phyloP scores from a whole-genome alignment of 2,888 invertebrate species.

The Invenusta paracnida region DNA sequence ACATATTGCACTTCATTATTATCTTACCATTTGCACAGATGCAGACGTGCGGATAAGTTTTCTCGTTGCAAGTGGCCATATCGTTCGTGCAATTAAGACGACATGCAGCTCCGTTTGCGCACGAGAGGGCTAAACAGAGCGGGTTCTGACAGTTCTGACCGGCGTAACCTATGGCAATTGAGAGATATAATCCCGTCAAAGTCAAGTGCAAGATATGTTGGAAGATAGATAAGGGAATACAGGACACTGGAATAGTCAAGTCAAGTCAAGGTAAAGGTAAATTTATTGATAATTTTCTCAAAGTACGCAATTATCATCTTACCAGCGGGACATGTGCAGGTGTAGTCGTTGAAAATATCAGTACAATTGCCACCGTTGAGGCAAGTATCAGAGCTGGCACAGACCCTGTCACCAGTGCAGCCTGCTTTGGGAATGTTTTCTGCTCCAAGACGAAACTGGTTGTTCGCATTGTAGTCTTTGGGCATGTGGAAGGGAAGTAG shows the following conservation, averaged over 20 bases:
- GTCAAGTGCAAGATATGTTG: too few species aligned
- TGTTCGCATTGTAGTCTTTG: too few species aligned
- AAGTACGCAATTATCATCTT: too few species aligned
- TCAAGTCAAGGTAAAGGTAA: too few species aligned
- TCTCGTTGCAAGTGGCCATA: not conserved
- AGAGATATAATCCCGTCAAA: too few species aligned
- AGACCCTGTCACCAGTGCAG: conserved; percentile 17
- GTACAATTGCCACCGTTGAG: conserved; percentile 67
- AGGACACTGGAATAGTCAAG: too few species aligned
- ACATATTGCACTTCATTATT: too few species aligned
- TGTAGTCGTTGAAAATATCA: conserved; percentile 49
- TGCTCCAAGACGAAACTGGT: not conserved
- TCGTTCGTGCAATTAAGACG: not conserved
- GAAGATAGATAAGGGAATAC: too few species aligned
- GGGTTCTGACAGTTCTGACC: not conserved
- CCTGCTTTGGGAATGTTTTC: not conserved
- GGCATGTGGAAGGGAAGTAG: not conserved
- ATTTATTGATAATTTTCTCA: too few species aligned
- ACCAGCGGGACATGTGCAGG: too few species aligned
- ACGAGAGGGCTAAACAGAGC: not conserved
- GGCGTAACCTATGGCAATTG: not conserved
- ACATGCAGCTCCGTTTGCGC: not conserved
- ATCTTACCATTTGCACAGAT: not conserved
- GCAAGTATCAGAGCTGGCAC: too few species aligned
- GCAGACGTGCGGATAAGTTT: not conserved